Evolutionary conservation across 1,140 invertebrate species (phyloP).

Genomic region (Lepidurus apus): DNA sequence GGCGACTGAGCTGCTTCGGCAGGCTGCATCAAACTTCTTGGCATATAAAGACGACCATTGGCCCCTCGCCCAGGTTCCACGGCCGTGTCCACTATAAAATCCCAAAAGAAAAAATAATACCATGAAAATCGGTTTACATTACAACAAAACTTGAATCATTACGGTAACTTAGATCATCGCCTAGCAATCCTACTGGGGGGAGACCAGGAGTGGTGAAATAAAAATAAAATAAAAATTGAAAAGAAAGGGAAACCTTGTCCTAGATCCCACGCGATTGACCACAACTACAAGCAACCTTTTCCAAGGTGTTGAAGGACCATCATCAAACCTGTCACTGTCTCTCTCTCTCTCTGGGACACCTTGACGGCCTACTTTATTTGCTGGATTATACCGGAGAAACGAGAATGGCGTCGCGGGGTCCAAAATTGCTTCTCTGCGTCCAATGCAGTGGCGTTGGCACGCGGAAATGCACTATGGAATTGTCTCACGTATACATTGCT

Average conservation of each 20-base stretch:
- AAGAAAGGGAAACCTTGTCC: neutral
- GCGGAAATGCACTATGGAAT: neutral
- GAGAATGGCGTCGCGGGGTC: neutral
- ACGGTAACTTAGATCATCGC: too few species aligned
- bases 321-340: neutral
- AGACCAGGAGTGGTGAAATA: neutral
- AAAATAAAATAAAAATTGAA: neutral
- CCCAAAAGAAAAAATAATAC: neutral
- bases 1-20: slow-evolving; percentile 6
- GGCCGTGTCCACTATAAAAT: slow-evolving; percentile 31
- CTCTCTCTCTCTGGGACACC: neutral
- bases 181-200: too few species aligned
- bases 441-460: neutral
- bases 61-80: slow-evolving; percentile 27
- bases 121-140: neutral
- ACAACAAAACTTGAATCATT: neutral
- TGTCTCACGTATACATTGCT: neutral
- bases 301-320: neutral
- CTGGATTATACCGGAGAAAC: neutral
- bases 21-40: slow-evolving; percentile 26
- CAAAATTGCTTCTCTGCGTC: neutral
- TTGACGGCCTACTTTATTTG: neutral
- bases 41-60: slow-evolving; percentile 22
- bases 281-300: neutral
- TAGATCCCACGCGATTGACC: slow-evolving; percentile 18